phyloP scores from a whole-genome alignment of 2,888 invertebrate genomes.

The Siphlonurus alternatus region DNA sequence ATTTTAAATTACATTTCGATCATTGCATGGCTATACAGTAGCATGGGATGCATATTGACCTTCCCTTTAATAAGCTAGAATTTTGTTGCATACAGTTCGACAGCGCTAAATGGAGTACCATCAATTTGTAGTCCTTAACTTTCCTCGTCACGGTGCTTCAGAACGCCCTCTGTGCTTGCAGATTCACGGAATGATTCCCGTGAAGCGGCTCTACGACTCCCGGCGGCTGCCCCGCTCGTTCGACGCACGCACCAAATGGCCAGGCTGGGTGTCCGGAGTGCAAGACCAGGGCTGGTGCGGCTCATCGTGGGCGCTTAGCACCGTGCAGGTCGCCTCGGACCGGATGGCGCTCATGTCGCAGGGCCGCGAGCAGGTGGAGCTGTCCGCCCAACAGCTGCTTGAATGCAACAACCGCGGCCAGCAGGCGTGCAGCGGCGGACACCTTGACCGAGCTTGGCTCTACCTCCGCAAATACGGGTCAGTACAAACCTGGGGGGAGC shows the following conservation, averaged over 20 bases:
- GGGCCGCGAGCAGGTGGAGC: constrained; percentile 48
- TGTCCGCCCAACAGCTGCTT: constrained; percentile 74
- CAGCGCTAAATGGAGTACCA: too few relatives aligned
- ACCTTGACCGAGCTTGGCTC: constrained; percentile 84
- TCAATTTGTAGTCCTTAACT: too few relatives aligned
- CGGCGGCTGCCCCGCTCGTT: constrained; percentile 40
- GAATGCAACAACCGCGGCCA: constrained; percentile 68
- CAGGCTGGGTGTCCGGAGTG: constrained; percentile 46
- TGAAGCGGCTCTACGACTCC: constrained; percentile 39
- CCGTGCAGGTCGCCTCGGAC: constrained; percentile 64
- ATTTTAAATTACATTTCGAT: too few relatives aligned
- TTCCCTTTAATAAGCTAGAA: too few relatives aligned
- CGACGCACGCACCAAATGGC: constrained; percentile 63
- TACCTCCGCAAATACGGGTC: constrained; percentile 55
- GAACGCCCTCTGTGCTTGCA: constrained; percentile 19
- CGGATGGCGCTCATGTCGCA: constrained; percentile 39
- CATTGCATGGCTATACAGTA: too few relatives aligned
- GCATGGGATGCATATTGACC: too few relatives aligned
- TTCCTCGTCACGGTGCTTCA: too few relatives aligned
- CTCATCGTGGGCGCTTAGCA: constrained; percentile 85
- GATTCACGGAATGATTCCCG: constrained; percentile 38
- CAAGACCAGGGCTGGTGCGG: constrained; percentile 54
- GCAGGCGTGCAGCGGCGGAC: constrained; percentile 71
- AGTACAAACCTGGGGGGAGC: too few relatives aligned
- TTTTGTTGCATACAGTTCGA: too few relatives aligned